Conservation (phyloP, 2,113 vertebrate species). For the Synodontis membranacea region DNA sequence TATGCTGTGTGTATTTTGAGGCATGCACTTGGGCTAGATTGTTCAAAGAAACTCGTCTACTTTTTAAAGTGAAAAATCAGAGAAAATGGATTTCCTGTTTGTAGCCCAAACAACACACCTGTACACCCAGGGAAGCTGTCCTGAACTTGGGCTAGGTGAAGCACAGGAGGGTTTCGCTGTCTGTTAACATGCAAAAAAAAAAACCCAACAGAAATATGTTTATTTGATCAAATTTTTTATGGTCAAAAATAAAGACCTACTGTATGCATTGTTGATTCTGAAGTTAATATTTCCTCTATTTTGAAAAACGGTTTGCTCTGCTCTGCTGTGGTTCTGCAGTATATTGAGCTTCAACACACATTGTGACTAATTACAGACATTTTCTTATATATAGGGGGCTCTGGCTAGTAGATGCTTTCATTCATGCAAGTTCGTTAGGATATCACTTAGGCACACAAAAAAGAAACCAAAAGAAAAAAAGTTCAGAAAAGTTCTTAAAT, state of each 20-base stretch:
- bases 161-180: background rate
- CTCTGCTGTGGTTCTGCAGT: background rate
- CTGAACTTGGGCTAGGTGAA: background rate
- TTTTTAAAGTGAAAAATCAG: background rate
- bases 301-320: no score
- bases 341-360: background rate
- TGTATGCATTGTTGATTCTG: background rate
- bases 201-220: background rate
- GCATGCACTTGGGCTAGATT: background rate
- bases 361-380: background rate
- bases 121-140: background rate
- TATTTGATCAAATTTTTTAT: background rate
- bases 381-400: background rate
- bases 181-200: background rate
- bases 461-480: background rate
- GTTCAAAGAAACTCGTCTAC: background rate
- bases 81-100: background rate
- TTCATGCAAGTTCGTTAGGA: background rate
- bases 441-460: background rate
- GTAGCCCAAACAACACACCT: background rate
- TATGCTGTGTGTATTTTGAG: background rate
- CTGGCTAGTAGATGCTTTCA: background rate
- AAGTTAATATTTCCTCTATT: background rate
- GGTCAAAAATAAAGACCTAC: background rate
- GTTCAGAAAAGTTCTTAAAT: background rate